Percentiles rank a stretch among this genome's conserved stretches.
Evolutionary conservation across 2,888 invertebrate genomes (phyloP).

Genomic region (Polyploca ridens): DNA sequence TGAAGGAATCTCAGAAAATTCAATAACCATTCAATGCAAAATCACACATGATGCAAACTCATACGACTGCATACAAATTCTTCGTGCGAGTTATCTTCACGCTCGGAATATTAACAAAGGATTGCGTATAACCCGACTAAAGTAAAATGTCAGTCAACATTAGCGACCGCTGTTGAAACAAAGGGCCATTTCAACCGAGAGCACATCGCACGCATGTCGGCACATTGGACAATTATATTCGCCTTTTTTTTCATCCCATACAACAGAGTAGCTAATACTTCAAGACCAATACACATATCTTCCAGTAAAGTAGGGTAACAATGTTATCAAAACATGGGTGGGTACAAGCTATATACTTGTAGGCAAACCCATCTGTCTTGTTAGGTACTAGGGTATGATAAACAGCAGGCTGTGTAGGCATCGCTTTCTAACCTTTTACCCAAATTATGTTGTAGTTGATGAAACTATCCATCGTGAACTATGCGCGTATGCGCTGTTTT

Average conservation of each 20-base stretch:
- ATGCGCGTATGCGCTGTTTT: background rate
- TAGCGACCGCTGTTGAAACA: slow-evolving; percentile 28
- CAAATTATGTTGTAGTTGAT: background rate
- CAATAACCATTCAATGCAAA: no score
- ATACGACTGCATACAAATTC: slow-evolving; percentile 10
- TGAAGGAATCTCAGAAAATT: no score
- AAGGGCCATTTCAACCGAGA: slow-evolving; percentile 28
- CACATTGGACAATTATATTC: background rate
- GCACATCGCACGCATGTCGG: slow-evolving; percentile 13
- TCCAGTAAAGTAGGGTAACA: background rate
- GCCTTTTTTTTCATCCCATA: background rate
- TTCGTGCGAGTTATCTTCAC: slow-evolving; percentile 19
- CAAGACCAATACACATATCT: background rate
- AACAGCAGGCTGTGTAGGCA: background rate
- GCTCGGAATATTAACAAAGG: slow-evolving; percentile 13
- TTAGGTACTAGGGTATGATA: background rate
- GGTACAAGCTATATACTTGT: background rate
- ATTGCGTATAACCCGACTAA: slow-evolving; percentile 16
- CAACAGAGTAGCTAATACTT: background rate
- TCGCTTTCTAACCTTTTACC: background rate
- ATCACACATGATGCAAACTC: background rate
- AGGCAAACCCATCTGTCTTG: background rate
- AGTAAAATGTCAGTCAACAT: slow-evolving; percentile 33
- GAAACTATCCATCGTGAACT: background rate
- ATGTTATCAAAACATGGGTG: no score